phyloP scores from a whole-genome alignment of 2,113 vertebrate genomes.

The Leptocoma aspasia region DNA sequence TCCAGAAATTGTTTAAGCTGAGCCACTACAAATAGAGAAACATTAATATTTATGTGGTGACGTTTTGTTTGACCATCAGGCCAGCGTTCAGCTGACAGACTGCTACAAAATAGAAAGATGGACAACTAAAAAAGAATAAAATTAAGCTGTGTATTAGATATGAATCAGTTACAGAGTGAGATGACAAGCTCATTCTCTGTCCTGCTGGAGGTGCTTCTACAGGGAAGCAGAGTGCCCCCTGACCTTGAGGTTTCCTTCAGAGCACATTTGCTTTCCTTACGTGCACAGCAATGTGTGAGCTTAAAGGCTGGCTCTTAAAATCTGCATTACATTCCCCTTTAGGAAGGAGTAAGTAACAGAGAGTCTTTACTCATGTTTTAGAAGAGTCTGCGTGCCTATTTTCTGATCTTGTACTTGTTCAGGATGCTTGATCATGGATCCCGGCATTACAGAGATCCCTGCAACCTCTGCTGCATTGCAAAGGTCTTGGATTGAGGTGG shows the following conservation, averaged over 20 bases:
- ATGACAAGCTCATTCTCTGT: background rate
- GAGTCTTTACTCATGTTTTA: background rate
- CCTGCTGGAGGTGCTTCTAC: background rate
- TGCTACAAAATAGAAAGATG: background rate
- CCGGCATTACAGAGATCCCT: background rate
- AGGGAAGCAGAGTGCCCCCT: background rate
- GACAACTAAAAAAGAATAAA: background rate
- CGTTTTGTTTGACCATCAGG: background rate
- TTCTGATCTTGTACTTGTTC: background rate
- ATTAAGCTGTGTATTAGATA: background rate
- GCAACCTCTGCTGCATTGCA: background rate
- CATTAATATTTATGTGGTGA: background rate
- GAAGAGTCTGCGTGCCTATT: background rate
- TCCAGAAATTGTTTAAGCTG: background rate
- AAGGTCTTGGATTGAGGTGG: background rate
- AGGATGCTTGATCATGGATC: background rate
- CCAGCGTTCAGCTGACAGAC: background rate
- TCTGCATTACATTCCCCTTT: background rate
- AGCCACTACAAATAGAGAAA: background rate
- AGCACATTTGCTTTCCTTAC: background rate
- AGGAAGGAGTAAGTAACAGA: background rate
- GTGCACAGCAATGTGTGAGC: background rate
- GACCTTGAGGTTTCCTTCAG: background rate
- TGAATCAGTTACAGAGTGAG: background rate
- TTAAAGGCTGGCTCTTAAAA: background rate